These are phyloP conservation scores for Latrodectus elegans DNA, from an alignment of 2,888 invertebrate species.

Conservation along the genomic window DNA sequence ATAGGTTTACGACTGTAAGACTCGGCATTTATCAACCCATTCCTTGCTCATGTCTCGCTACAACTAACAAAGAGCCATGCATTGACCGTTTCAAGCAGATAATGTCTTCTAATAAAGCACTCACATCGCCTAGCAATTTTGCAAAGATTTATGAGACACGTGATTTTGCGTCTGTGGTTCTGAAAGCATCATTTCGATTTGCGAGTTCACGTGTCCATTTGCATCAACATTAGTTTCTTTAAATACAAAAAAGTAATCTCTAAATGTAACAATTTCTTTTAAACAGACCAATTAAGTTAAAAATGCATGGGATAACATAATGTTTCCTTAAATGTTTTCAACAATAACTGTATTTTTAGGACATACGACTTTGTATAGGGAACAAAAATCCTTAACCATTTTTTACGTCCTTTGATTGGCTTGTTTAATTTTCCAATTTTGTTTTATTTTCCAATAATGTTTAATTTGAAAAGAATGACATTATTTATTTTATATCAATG, in stretches of 20 bases:
- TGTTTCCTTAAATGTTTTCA: no score
- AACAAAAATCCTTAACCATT: no score
- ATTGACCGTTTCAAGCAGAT: background rate
- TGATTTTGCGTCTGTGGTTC: background rate
- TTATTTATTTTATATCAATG: no score
- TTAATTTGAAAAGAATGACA: no score
- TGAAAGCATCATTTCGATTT: constrained; percentile 21
- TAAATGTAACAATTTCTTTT: background rate
- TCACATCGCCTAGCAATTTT: background rate
- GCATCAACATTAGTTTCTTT: no score
- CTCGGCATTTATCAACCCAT: constrained; percentile 17
- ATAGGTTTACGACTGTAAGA: constrained; percentile 44
- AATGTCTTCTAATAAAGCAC: background rate
- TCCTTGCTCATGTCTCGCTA: background rate
- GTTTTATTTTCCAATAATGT: no score
- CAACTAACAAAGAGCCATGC: background rate
- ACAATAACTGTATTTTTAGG: no score
- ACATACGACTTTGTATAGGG: no score
- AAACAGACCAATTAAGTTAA: background rate
- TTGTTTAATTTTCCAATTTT: no score
- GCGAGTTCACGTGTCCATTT: constrained; percentile 31
- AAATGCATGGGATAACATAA: background rate
- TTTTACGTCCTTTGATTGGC: no score
- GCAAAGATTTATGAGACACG: background rate
- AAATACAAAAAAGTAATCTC: no score